phyloP scores from a whole-genome alignment of 2,888 invertebrate genomes.

The Leptogaster cylindrica region DNA sequence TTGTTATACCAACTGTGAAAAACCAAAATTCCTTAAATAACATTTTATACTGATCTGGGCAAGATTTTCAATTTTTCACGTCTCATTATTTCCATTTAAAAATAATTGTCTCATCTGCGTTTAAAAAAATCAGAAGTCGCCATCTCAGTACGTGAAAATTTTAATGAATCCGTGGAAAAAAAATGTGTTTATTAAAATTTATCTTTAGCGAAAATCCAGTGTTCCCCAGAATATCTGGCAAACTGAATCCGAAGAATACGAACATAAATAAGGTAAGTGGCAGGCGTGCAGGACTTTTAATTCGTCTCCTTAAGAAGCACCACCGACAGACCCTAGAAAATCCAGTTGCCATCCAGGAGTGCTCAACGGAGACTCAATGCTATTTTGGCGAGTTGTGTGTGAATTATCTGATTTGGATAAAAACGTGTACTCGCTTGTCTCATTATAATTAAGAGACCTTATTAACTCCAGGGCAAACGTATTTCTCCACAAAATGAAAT shows the following conservation, averaged over 20 bases:
- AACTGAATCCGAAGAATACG: not conserved
- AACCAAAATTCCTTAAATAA: too few species aligned
- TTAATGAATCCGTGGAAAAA: slow-evolving; percentile 6
- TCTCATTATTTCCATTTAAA: too few species aligned
- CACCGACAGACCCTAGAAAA: not conserved
- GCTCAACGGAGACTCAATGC: not conserved
- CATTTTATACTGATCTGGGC: too few species aligned
- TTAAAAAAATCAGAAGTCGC: too few species aligned
- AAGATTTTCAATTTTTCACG: too few species aligned
- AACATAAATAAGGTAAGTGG: slow-evolving; percentile 13
- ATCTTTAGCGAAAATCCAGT: slow-evolving; percentile 9
- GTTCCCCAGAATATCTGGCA: not conserved
- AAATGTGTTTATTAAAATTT: slow-evolving; percentile 28
- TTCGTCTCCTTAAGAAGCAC: slow-evolving; percentile 3
- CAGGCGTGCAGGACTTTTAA: slow-evolving; percentile 13
- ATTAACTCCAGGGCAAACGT: slow-evolving; percentile 35
- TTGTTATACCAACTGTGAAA: too few species aligned
- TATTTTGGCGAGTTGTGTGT: slow-evolving; percentile 41
- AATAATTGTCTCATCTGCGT: too few species aligned
- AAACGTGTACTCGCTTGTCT: slow-evolving; percentile 45
- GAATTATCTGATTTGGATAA: slow-evolving; percentile 46
- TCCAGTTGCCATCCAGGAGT: not conserved
- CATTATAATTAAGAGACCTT: slow-evolving; percentile 48
- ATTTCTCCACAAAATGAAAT: slow-evolving; percentile 34
- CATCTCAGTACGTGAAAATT: too few species aligned